Percentiles rank a stretch among this genome's conserved stretches.
Evolutionary conservation across 2,888 invertebrate species (phyloP).

Genomic region (Limulus polyphemus): DNA sequence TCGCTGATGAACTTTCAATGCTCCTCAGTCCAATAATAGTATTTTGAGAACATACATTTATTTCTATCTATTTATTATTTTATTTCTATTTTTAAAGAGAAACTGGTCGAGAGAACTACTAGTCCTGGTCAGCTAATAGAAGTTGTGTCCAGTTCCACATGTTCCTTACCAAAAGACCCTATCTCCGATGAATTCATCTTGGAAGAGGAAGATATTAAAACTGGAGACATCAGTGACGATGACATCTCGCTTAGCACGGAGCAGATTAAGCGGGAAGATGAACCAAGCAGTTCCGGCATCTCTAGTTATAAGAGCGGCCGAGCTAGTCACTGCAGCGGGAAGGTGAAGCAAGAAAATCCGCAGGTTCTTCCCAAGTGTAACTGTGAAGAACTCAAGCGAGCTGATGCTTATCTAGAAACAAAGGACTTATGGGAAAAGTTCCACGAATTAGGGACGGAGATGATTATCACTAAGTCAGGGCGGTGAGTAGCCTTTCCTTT

Average conservation of each 20-base stretch:
- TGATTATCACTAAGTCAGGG: conserved; percentile 47
- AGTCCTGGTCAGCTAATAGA: conserved; percentile 16
- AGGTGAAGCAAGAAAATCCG: conserved; percentile 7
- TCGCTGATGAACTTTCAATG: too few relatives aligned
- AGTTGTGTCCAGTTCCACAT: conserved; percentile 1
- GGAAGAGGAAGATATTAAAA: too few relatives aligned
- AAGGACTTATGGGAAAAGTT: conserved; percentile 98
- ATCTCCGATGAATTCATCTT: too few relatives aligned
- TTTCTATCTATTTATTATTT: too few relatives aligned
- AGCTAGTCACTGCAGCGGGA: not conserved
- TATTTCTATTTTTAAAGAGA: conserved; percentile 7
- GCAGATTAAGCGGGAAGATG: not conserved
- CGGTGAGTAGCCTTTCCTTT: conserved; percentile 34
- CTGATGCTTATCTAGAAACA: conserved; percentile 84
- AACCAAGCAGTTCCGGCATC: not conserved
- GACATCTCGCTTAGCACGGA: not conserved
- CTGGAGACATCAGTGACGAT: not conserved
- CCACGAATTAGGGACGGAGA: conserved; percentile 45
- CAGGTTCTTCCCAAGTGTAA: conserved; percentile 45
- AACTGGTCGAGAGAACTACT: conserved; percentile 19
- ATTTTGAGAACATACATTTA: too few relatives aligned
- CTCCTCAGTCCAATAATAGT: too few relatives aligned
- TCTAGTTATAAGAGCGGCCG: not conserved
- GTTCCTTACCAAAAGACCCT: not conserved
- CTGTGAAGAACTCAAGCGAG: conserved; percentile 66